Evolutionary conservation across 2,113 vertebrate species (phyloP).

Genomic region (Eclectus roratus): DNA sequence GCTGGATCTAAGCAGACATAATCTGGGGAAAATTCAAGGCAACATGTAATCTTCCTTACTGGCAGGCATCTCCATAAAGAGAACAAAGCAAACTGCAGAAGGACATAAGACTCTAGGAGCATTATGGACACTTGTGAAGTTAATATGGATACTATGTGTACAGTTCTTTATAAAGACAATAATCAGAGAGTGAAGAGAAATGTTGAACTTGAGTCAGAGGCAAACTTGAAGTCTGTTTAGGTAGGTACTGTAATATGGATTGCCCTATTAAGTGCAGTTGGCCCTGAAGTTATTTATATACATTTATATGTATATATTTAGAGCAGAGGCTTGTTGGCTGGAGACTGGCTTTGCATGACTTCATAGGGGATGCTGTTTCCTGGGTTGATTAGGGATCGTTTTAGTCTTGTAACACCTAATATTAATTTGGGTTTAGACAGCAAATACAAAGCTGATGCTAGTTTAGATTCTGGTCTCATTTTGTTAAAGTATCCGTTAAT

Average conservation of each 20-base stretch:
- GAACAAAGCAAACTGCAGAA: neutral
- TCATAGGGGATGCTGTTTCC: neutral
- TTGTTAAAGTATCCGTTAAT: neutral
- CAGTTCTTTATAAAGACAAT: neutral
- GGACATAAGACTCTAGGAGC: neutral
- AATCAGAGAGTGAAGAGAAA: neutral
- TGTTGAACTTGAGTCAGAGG: neutral
- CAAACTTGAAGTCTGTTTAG: neutral
- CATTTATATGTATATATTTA: neutral
- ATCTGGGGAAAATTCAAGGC: constrained; percentile 54
- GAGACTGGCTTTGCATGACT: neutral
- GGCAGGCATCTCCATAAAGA: neutral
- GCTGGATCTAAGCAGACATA: constrained; percentile 3
- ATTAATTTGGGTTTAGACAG: neutral
- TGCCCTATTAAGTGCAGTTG: neutral
- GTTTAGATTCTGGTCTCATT: neutral
- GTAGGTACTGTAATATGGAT: neutral
- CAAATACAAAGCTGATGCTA: neutral
- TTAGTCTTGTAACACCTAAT: neutral
- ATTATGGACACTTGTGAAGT: neutral
- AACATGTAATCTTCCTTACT: constrained; percentile 31
- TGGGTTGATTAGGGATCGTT: neutral
- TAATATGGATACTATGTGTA: neutral
- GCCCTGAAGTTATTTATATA: neutral
- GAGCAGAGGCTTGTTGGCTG: neutral